Conservation (phyloP, 2,113 vertebrate species). For the Nerophis ophidion region DNA sequence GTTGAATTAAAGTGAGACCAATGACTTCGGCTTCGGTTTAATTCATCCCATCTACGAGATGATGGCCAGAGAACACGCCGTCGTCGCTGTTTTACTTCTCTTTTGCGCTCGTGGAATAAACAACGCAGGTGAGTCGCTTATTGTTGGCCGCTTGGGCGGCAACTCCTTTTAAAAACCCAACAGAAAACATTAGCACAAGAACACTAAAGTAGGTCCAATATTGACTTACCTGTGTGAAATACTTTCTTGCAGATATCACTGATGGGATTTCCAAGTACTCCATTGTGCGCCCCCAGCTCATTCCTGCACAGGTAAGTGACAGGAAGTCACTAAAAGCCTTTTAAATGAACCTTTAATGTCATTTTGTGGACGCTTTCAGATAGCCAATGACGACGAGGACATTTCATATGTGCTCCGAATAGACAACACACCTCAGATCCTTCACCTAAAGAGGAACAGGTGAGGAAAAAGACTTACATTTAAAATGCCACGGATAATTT, state of each 20-base stretch:
- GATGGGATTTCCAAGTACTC: conserved; percentile 44
- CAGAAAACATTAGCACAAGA: neutral
- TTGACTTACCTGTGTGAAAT: neutral
- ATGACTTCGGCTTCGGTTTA: neutral
- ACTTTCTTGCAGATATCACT: conserved; percentile 32
- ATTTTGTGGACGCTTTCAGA: conserved; percentile 12
- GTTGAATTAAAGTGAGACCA: neutral
- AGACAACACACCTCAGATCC: conserved; percentile 41
- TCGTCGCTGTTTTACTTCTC: conserved; percentile 9
- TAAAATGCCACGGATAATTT: neutral
- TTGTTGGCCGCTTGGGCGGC: neutral
- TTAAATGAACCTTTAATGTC: neutral
- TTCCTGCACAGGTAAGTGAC: conserved; percentile 45
- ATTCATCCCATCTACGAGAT: neutral
- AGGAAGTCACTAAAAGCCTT: conserved; percentile 19
- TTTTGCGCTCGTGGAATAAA: conserved; percentile 18
- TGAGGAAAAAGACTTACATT: conserved; percentile 5
- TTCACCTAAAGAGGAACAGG: conserved; percentile 68
- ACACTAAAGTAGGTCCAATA: neutral
- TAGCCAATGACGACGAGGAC: conserved; percentile 35
- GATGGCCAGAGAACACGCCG: conserved; percentile 11
- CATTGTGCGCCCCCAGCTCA: conserved; percentile 56
- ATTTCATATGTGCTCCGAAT: conserved; percentile 60
- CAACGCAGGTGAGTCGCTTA: conserved; percentile 47
- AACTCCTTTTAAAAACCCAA: neutral